Evolutionary conservation across 2,797 vertebrate species (phyloP), one percentile per base, ranked within the genome.

Genomic region (Liparis tanakae): DNA sequence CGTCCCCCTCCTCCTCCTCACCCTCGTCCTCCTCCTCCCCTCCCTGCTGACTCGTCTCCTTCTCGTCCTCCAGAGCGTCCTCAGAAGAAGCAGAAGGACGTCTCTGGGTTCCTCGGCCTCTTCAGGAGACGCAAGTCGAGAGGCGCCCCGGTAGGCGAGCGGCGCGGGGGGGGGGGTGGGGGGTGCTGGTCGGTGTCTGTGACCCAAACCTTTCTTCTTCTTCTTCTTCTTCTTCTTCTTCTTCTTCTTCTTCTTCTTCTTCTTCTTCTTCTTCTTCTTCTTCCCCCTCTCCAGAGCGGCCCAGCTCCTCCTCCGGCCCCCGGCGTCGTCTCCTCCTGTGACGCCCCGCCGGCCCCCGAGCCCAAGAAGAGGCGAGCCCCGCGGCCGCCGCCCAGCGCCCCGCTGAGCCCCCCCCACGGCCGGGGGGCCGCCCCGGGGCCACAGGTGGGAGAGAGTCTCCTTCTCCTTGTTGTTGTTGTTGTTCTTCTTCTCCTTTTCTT

Each of bases 281-380:
- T 30, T 30, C 25, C 25, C 6, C 4, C 7, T 18, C 3, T 25
- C 15, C 2, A 98, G 96, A 89, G 89, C 17, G 93, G 92, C 22
- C 94, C 96, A 0, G 85, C 92, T 17, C 96, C 96, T 43, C 96
- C 95, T 0, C 25, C 25, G 6, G 92, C 25, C 87, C 92, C 74
- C 12, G 87, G 69, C 0, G 86, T 88, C 43, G 84, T 80, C 1
- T 80, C 92, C 44, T 92, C 92, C 10, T 89, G 92, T 0, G 92
- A 76, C 78, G 94, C 94, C 0, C 77, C 93, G 75, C 92, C 94
- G 0, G 84, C 92, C 0, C 95, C 97, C 1, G 80, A 88, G 77
- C 91, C 95, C 0, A 98, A 97, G 89, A 99, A 99, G 75, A 94
- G 97, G 33, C 94, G 94, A 1, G 98, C 98, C 1, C 98, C 97